Percentiles rank a stretch among this genome's conserved stretches.
Conservation (phyloP, 2,888 invertebrate species). For the Acleris sparsana region DNA sequence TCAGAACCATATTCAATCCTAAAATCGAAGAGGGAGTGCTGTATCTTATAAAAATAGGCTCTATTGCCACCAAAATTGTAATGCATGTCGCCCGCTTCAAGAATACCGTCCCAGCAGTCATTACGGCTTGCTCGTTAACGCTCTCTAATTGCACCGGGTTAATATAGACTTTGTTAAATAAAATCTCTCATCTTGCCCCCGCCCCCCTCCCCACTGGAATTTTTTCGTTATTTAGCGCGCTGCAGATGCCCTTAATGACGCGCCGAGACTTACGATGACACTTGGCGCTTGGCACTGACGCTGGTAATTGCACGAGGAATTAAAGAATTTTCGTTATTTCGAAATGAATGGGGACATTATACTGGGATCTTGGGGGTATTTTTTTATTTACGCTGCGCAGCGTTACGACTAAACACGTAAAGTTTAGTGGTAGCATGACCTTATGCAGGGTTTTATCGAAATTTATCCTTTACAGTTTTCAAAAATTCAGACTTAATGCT, state of each 20-base stretch:
- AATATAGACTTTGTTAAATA: slow-evolving; percentile 84
- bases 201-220: slow-evolving; percentile 48
- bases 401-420: no score
- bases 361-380: slow-evolving; percentile 48
- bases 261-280: slow-evolving; percentile 83
- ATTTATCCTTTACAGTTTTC: no score
- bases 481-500: no score
- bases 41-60: background rate
- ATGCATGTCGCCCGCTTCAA: slow-evolving; percentile 43
- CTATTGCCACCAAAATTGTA: background rate
- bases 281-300: slow-evolving; percentile 70
- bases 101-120: slow-evolving; percentile 73
- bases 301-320: slow-evolving; percentile 76
- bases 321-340: slow-evolving; percentile 79
- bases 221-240: slow-evolving; percentile 80
- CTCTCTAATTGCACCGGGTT: slow-evolving; percentile 83
- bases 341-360: slow-evolving; percentile 69
- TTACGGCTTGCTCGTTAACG: slow-evolving; percentile 81
- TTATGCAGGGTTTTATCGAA: no score
- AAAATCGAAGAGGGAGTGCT: no score
- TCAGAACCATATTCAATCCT: no score
- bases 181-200: slow-evolving; percentile 78
- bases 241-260: slow-evolving; percentile 83
- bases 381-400: slow-evolving; percentile 42
- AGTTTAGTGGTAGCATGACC: no score